Base-by-base conservation (phyloP, 2,797 vertebrate genomes). In the Characodon lateralis region DNA sequence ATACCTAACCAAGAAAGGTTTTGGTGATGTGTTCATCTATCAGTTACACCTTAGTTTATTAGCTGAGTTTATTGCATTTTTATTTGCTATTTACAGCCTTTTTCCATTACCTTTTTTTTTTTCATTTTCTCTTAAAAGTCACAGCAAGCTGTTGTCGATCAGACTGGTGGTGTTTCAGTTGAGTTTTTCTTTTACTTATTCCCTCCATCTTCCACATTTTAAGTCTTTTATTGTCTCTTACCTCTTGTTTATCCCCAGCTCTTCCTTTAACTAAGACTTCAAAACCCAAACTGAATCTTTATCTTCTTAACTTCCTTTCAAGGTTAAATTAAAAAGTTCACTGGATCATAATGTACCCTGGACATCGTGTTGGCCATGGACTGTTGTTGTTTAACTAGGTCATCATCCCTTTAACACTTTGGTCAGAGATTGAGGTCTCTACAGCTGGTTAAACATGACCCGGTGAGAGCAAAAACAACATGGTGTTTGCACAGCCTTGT, bases 401-500 rank as follows among this genome's bases (percentile, higher is more conserved):
- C 80, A 58, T 82, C 80, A 85, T 87, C 93, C 84, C 80, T 91
- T 82, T 78, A 80, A 92, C 89, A 83, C 85, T 83, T 89, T 90
- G 89, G 89, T 93, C 89, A 84, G 83, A 93, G 85, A 61, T 31
- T 20, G 73, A 78, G 88, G 85, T 71, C 81, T 85, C 87, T 89
- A 84, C 94, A 95, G 94, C 92, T 95, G 94, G 84, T 91, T 87
- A 94, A 95, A 95, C 94, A 94, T 87, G 90, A 92, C 86, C 89
- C 87, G 85, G 71, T 83, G 81, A 87, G 76, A 84, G 76, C 87
- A 12, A 50, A 89, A 78, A 79, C 89, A 83, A 84, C 65, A 28
- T 48, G 77, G 55, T 68, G 79, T 92, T 93, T 92, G 89, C 88
- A 84, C 16, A 12, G 61, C 84, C 74, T 55, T 56, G 0, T 76